A percentile compares a stretch with the other conserved stretches of the same genome.
These are phyloP conservation scores for Macrophya alboannulata DNA, from an alignment of 2,888 invertebrate genomes.

Conservation along the genomic window DNA sequence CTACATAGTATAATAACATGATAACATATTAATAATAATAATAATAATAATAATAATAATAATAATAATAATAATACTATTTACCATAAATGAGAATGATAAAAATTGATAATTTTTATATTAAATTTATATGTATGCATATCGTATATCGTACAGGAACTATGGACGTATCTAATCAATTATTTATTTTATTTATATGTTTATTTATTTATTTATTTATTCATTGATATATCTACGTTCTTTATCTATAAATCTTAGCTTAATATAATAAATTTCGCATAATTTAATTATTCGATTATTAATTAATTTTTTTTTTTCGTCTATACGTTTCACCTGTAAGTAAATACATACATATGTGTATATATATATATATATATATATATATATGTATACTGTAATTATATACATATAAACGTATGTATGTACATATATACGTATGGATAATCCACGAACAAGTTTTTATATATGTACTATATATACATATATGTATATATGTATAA, in stretches of 20 bases:
- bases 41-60: slow-evolving; percentile 2
- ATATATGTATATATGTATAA: background rate
- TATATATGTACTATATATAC: background rate
- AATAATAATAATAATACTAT: slow-evolving; percentile 2
- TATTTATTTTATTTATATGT: slow-evolving; percentile 58
- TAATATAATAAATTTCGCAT: background rate
- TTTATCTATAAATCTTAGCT: background rate
- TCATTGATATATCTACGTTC: slow-evolving; percentile 38
- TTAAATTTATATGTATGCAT: slow-evolving; percentile 64
- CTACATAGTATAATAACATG: background rate
- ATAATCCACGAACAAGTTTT: background rate
- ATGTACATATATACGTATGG: background rate
- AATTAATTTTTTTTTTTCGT: background rate
- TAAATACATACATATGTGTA: background rate
- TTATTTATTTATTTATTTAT: slow-evolving; percentile 55
- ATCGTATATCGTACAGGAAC: slow-evolving; percentile 73
- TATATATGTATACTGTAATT: background rate
- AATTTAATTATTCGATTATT: slow-evolving; percentile 23
- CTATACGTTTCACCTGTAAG: background rate
- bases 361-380: background rate
- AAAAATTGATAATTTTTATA: slow-evolving; percentile 64
- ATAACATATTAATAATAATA: background rate
- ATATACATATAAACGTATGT: background rate
- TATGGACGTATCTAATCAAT: slow-evolving; percentile 71
- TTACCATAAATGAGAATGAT: background rate